Evolutionary conservation across 2,797 vertebrate species (phyloP).

Genomic region (Avahi laniger): DNA sequence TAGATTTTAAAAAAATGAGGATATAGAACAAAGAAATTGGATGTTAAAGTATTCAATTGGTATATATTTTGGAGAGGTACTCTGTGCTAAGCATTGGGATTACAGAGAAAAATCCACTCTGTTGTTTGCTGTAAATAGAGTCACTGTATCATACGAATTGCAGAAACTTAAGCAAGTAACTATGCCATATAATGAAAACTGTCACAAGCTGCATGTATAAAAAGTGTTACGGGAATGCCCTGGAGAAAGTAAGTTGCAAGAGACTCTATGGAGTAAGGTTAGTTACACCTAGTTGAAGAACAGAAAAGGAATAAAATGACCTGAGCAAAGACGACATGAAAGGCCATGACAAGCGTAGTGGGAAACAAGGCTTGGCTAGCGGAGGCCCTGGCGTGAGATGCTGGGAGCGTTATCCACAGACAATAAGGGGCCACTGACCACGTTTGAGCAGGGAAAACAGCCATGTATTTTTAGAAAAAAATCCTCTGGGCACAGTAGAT

Average conservation of each 20-base stretch:
- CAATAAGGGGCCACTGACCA: neutral
- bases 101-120: neutral
- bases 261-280: neutral
- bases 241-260: neutral
- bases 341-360: neutral
- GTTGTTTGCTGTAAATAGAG: neutral
- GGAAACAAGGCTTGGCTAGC: neutral
- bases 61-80: neutral
- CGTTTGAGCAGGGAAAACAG: neutral
- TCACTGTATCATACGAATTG: neutral
- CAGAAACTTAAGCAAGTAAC: neutral
- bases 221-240: neutral
- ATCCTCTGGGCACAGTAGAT: neutral
- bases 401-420: no score
- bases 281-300: neutral
- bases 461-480: neutral
- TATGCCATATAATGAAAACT: neutral
- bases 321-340: neutral
- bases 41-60: neutral
- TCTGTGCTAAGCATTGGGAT: neutral
- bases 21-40: neutral
- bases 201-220: neutral
- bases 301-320: neutral
- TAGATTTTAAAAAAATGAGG: neutral
- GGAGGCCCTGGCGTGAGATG: neutral